phyloP scores from a whole-genome alignment of 2,113 vertebrate species.

The Cryptoleucopteryx plumbea region DNA sequence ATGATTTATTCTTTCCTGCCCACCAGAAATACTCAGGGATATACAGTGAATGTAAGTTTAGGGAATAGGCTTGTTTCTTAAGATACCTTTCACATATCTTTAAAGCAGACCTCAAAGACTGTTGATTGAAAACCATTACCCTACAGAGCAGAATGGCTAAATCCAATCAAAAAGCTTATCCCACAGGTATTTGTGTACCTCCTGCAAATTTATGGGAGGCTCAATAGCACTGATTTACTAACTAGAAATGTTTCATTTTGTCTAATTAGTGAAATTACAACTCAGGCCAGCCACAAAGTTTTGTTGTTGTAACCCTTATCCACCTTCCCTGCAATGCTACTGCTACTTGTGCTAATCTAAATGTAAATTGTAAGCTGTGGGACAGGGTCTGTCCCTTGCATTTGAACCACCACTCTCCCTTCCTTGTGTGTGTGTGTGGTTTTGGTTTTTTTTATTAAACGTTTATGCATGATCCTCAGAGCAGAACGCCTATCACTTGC shows the following conservation, averaged over 20 bases:
- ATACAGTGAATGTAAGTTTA: neutral
- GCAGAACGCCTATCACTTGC: neutral
- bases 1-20: neutral
- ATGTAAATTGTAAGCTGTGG: slow-evolving; percentile 14
- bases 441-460: neutral
- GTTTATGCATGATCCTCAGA: rapidly evolving
- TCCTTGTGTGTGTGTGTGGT: neutral
- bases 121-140: neutral
- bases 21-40: neutral
- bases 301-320: slow-evolving; percentile 9
- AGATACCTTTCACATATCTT: neutral
- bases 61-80: neutral
- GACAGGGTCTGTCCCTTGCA: neutral
- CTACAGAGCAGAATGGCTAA: neutral
- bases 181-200: neutral
- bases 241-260: neutral
- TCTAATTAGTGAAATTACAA: neutral
- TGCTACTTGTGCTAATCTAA: slow-evolving; percentile 8
- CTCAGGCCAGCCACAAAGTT: neutral
- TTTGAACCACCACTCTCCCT: neutral
- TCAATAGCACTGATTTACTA: neutral
- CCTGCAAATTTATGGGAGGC: neutral
- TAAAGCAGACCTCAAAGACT: neutral
- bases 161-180: neutral
- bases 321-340: neutral